Percentiles rank a stretch among this genome's conserved stretches.
These are phyloP conservation scores for Peribatodes rhomboidaria DNA, from an alignment of 2,888 invertebrate species.

Conservation along the genomic window DNA sequence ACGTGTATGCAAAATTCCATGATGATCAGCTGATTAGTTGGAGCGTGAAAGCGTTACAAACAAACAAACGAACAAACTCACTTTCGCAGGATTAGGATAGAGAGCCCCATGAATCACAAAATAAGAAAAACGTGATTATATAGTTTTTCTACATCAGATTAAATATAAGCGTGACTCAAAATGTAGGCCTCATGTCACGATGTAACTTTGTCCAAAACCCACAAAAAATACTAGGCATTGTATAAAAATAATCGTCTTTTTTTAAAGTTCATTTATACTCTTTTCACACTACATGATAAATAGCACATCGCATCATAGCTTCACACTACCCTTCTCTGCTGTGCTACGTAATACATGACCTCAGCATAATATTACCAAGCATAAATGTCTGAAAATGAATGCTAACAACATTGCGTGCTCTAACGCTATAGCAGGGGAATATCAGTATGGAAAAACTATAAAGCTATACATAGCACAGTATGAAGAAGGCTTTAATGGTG, in stretches of 20 bases:
- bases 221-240: constrained; percentile 7
- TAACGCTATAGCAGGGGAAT: no score
- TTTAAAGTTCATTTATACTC: neutral
- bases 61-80: no score
- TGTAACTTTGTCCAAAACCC: constrained; percentile 1
- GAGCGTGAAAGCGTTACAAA: no score
- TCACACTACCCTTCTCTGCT: neutral
- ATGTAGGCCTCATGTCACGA: constrained; percentile 14
- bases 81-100: no score
- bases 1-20: no score
- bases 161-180: constrained; percentile 9
- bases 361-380: no score
- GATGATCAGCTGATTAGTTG: no score
- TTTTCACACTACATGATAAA: neutral
- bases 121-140: constrained; percentile 7
- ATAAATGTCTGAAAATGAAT: neutral
- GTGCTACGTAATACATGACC: no score
- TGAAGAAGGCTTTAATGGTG: constrained; percentile 16
- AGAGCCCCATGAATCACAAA: neutral
- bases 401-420: neutral
- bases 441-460: no score
- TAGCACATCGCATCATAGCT: neutral
- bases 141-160: constrained; percentile 1
- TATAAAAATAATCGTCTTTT: constrained; percentile 1
- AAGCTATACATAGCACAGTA: neutral